A percentile compares a stretch with the other conserved stretches of the same genome.
Conservation (phyloP, 2,888 invertebrate species). For the Crioceris asparagi region DNA sequence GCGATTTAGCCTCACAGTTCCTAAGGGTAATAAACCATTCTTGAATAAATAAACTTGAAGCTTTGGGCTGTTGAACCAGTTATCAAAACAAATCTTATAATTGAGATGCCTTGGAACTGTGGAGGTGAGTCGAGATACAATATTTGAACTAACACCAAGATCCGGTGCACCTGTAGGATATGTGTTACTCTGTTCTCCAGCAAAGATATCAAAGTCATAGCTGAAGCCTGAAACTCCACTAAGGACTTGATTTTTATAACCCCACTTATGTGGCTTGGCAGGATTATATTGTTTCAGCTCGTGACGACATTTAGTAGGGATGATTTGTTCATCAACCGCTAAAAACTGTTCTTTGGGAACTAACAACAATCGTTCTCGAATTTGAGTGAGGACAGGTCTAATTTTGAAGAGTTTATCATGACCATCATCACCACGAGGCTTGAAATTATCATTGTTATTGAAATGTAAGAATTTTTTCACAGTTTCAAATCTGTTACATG, state of each 20-base stretch:
- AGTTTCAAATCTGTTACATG: constrained; percentile 9
- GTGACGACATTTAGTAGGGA: constrained; percentile 7
- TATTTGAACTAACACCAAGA: constrained; percentile 8
- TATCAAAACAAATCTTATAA: constrained; percentile 24
- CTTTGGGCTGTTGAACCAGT: constrained; percentile 23
- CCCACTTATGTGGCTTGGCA: constrained; percentile 8
- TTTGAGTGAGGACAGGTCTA: constrained; percentile 2
- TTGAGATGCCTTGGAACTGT: constrained; percentile 6
- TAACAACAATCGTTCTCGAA: constrained; percentile 2
- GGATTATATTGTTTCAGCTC: constrained; percentile 9
- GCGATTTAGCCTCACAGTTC: constrained; percentile 14
- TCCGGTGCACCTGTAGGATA: constrained; percentile 8
- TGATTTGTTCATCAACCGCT: constrained; percentile 8
- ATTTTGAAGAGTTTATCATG: constrained; percentile 9
- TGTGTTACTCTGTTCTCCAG: constrained; percentile 8
- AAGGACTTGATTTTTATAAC: constrained; percentile 7
- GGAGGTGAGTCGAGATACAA: constrained; percentile 4
- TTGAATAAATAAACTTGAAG: constrained; percentile 17
- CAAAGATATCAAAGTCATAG: constrained; percentile 11
- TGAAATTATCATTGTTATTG: constrained; percentile 8
- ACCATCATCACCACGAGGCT: constrained; percentile 7
- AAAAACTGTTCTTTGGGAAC: constrained; percentile 5
- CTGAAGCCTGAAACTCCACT: constrained; percentile 12
- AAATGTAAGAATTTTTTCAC: constrained; percentile 9
- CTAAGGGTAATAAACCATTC: constrained; percentile 16